phyloP scores from a whole-genome alignment of 1,140 invertebrate species.

The Phortica variegata region DNA sequence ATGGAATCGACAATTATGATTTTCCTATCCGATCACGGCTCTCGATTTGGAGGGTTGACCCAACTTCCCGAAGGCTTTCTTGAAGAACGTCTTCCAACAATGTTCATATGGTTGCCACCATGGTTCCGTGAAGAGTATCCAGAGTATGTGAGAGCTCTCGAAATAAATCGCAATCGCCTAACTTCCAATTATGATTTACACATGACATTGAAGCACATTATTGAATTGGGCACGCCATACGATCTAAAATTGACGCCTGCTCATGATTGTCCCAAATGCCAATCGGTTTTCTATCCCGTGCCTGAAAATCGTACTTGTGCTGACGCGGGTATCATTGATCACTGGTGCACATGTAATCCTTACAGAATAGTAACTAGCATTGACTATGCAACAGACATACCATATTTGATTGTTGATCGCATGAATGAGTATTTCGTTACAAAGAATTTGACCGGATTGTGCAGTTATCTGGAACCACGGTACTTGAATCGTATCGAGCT shows the following conservation, averaged over 20 bases:
- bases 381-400: too few relatives aligned
- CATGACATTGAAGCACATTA: constrained; percentile 60
- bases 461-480: too few relatives aligned
- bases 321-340: too few relatives aligned
- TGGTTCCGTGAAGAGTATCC: too few relatives aligned
- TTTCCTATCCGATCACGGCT: constrained; percentile 87
- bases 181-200: constrained; percentile 81
- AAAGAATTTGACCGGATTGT: too few relatives aligned
- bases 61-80: constrained; percentile 66
- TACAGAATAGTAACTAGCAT: too few relatives aligned
- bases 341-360: too few relatives aligned
- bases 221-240: constrained; percentile 21
- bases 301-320: too few relatives aligned
- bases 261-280: constrained; percentile 62
- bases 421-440: too few relatives aligned
- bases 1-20: constrained; percentile 59
- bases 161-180: constrained; percentile 69
- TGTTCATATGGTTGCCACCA: too few relatives aligned
- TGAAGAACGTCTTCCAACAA: constrained; percentile 89
- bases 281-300: constrained; percentile 66
- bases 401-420: too few relatives aligned
- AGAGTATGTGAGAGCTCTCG: constrained; percentile 67
- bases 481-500: too few relatives aligned
- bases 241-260: neutral
- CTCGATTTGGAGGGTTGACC: constrained; percentile 76